A percentile compares a stretch with the other conserved stretches of the same genome.
Evolutionary conservation across 2,888 invertebrate genomes (phyloP).

Genomic region (Synanthedon vespiformis): DNA sequence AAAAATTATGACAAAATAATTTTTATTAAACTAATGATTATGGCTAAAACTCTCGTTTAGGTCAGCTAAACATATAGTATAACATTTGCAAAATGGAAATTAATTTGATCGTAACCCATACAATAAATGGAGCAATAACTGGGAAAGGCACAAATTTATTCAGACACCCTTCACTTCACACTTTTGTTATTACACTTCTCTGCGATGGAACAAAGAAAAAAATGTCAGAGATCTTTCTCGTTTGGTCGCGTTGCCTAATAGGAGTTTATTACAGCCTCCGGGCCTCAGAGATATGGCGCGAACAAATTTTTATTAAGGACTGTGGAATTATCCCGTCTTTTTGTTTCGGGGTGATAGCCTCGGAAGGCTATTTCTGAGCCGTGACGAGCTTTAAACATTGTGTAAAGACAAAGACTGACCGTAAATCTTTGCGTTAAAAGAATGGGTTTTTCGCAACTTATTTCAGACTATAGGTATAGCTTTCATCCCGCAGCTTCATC

Average conservation of each 20-base stretch:
- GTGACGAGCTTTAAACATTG: background rate
- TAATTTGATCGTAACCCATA: background rate
- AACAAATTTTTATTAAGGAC: slow-evolving; percentile 19
- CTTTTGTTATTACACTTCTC: background rate
- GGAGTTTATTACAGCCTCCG: slow-evolving; percentile 19
- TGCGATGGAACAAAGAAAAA: background rate
- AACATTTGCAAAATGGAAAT: background rate
- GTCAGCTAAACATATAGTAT: no score
- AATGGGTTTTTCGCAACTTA: no score
- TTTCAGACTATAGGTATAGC: no score
- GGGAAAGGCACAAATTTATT: background rate
- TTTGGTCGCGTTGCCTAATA: slow-evolving; percentile 9
- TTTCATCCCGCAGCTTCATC: no score
- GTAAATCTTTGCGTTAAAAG: background rate
- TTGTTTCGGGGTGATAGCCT: slow-evolving; percentile 1
- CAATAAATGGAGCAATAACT: background rate
- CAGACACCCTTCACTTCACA: background rate
- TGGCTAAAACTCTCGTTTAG: no score
- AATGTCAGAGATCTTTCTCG: background rate
- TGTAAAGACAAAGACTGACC: background rate
- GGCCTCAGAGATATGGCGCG: slow-evolving; percentile 11
- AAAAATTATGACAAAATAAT: no score
- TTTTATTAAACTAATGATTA: no score
- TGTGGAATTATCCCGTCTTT: slow-evolving; percentile 9
- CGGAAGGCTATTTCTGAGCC: background rate